Percentiles rank a stretch among this genome's conserved stretches.
phyloP scores from a whole-genome alignment of 2,797 vertebrate genomes.

The Peromyscus eremicus region DNA sequence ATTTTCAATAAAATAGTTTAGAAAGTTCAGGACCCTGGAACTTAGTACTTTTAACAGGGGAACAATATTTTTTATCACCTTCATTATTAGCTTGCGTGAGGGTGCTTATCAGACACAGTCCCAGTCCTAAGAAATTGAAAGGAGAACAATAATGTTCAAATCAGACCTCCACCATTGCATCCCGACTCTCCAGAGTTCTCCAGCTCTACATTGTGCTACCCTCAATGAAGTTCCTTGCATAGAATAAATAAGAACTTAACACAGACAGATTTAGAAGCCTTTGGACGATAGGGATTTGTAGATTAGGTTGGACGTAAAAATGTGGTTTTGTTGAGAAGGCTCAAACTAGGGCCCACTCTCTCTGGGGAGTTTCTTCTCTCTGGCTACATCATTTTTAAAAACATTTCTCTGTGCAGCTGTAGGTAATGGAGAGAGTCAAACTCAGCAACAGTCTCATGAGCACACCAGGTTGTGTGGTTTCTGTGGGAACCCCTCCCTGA shows the following conservation, averaged over 20 bases:
- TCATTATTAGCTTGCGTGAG: constrained; percentile 54
- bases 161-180: neutral
- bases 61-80: constrained; percentile 66
- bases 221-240: constrained; percentile 11
- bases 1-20: constrained; percentile 65
- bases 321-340: constrained; percentile 38
- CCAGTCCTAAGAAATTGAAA: constrained; percentile 43
- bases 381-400: neutral
- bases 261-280: neutral
- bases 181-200: constrained; percentile 14
- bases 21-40: constrained; percentile 32
- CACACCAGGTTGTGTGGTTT: neutral
- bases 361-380: neutral
- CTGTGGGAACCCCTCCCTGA: neutral
- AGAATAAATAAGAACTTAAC: constrained; percentile 11
- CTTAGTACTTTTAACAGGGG: constrained; percentile 39
- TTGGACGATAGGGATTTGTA: neutral
- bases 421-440: neutral
- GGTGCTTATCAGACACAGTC: constrained; percentile 60
- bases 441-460: neutral
- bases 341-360: neutral
- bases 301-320: neutral
- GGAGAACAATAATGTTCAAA: neutral
- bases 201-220: neutral
- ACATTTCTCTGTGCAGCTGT: neutral